Conservation (phyloP, 2,888 invertebrate species). For the Coenonympha arcania region DNA sequence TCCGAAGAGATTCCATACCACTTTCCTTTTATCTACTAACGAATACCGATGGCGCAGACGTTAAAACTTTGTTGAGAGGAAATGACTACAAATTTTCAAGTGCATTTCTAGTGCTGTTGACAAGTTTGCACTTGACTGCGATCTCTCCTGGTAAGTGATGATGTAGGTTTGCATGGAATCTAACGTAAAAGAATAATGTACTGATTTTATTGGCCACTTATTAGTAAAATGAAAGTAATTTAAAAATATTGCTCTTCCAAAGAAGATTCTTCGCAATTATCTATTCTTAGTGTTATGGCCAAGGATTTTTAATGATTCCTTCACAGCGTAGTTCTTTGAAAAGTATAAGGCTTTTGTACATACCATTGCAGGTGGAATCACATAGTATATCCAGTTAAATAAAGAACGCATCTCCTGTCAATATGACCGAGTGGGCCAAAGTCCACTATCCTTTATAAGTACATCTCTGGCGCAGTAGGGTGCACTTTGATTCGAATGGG, state of each 20-base stretch:
- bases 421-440: too few species aligned
- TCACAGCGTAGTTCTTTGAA: too few species aligned
- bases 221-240: background rate
- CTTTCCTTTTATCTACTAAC: constrained; percentile 25
- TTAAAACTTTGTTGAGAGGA: constrained; percentile 19
- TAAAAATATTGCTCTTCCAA: background rate
- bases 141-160: constrained; percentile 1
- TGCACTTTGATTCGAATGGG: too few species aligned
- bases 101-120: constrained; percentile 5
- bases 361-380: too few species aligned
- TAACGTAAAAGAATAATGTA: background rate
- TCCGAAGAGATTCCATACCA: constrained; percentile 4
- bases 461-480: too few species aligned
- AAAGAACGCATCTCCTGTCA: too few species aligned
- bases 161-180: background rate
- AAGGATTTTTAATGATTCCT: too few species aligned
- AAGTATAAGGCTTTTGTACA: too few species aligned
- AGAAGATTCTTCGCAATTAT: too few species aligned
- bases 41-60: constrained; percentile 22
- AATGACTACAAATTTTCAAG: constrained; percentile 20
- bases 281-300: too few species aligned
- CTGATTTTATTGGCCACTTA: background rate
- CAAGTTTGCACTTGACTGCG: constrained; percentile 1
- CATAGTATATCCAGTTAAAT: too few species aligned
- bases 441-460: too few species aligned